Evolutionary conservation across 2,113 vertebrate species (phyloP).

Genomic region (Syngnathoides biaculeatus): DNA sequence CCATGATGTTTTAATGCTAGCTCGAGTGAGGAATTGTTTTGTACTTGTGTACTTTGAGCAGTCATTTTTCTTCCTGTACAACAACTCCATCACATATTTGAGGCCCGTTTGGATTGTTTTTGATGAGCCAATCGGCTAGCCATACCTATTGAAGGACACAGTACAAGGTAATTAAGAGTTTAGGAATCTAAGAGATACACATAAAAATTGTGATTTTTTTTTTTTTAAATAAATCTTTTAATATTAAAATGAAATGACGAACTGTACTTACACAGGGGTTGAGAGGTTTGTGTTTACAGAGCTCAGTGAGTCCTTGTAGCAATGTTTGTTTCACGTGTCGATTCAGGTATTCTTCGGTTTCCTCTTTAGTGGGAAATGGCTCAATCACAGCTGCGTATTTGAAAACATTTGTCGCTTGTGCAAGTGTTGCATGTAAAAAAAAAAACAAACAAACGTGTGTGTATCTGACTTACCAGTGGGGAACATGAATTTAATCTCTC

Average conservation of each 20-base stretch:
- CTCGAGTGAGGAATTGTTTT: no score
- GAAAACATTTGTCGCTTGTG: not conserved
- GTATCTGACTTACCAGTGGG: slow-evolving; percentile 78
- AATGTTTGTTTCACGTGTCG: slow-evolving; percentile 81
- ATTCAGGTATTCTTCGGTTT: slow-evolving; percentile 82
- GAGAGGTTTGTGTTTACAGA: slow-evolving; percentile 87
- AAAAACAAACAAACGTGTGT: not conserved
- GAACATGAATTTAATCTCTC: slow-evolving; percentile 90
- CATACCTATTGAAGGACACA: slow-evolving; percentile 73
- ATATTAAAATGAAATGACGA: not conserved
- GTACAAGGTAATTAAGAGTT: not conserved
- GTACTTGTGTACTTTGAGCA: not conserved
- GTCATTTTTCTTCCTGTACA: slow-evolving; percentile 23
- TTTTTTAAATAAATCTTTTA: not conserved
- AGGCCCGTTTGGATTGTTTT: slow-evolving; percentile 87
- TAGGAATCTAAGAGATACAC: not conserved
- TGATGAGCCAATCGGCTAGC: slow-evolving; percentile 91
- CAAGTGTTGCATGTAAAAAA: not conserved
- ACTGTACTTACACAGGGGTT: slow-evolving; percentile 85
- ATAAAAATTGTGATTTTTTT: not conserved
- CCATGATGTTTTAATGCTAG: no score
- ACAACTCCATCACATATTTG: slow-evolving; percentile 51
- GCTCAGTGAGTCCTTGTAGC: slow-evolving; percentile 82
- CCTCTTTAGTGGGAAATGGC: slow-evolving; percentile 52
- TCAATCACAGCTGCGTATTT: slow-evolving; percentile 2